Conservation (phyloP, 2,797 vertebrate species). For the Pagetopsis macropterus region DNA sequence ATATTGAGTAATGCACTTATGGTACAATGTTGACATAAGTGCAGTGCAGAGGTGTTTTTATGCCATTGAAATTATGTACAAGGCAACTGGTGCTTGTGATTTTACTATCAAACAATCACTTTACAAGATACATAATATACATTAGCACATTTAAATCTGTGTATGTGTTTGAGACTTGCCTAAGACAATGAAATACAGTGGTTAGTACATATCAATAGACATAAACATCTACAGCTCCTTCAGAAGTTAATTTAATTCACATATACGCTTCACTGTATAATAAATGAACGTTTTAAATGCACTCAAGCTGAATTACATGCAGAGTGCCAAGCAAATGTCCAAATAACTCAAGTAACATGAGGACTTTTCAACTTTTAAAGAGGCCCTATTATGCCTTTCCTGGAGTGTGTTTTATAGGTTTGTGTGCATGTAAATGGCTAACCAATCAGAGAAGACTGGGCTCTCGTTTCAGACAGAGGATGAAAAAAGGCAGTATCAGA, state of each 20-base stretch:
- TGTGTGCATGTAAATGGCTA: no score
- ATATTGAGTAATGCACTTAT: neutral
- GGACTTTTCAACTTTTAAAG: neutral
- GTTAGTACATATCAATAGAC: neutral
- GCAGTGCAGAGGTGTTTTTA: neutral
- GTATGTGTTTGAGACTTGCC: neutral
- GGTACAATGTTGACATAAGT: neutral
- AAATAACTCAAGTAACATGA: neutral
- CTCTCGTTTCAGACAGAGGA: no score
- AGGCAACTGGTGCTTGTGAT: neutral
- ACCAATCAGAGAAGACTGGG: no score
- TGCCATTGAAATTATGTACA: neutral
- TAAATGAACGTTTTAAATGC: neutral
- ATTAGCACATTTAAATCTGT: neutral
- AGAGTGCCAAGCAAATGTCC: neutral
- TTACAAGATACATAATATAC: neutral
- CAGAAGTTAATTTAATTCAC: neutral
- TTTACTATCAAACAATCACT: neutral
- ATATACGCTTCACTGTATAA: neutral
- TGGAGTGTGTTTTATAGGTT: no score
- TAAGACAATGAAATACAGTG: neutral
- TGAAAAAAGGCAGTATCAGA: no score
- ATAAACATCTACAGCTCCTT: neutral
- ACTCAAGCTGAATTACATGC: neutral
- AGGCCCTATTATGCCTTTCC: no score